Conservation (phyloP, 2,113 vertebrate genomes). For the Sisor rabdophorus region DNA sequence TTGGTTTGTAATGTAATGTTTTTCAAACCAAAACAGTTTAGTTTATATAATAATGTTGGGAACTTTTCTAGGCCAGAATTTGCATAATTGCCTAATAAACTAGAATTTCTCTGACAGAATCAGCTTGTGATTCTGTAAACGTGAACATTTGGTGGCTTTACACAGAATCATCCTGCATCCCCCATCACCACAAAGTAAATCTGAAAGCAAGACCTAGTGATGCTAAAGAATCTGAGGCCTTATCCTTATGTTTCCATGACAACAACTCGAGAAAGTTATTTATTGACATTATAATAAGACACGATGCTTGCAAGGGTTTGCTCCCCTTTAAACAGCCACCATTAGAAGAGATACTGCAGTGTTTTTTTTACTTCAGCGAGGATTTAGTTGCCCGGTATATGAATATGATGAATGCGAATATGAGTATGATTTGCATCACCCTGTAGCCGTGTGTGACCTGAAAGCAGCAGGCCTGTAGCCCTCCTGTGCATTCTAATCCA, state of each 20-base stretch:
- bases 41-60: neutral
- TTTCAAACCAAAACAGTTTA: no score
- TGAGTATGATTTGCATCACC: slow-evolving; percentile 61
- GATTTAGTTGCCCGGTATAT: neutral
- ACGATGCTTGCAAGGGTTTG: neutral
- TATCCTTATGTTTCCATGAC: slow-evolving; percentile 14
- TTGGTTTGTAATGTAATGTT: no score
- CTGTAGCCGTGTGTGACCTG: slow-evolving; percentile 54
- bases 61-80: neutral
- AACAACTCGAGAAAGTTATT: slow-evolving; percentile 20
- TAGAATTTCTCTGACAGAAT: neutral
- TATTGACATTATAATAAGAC: slow-evolving; percentile 17
- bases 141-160: neutral
- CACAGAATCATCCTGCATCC: neutral
- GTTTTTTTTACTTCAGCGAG: neutral
- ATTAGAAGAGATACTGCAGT: neutral
- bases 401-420: slow-evolving; percentile 29
- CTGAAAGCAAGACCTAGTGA: neutral
- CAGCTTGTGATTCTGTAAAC: neutral
- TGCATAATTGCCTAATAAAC: neutral
- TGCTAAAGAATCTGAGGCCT: neutral
- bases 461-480: slow-evolving; percentile 27
- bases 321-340: neutral
- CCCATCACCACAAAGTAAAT: neutral
- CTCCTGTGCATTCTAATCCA: slow-evolving; percentile 34